Conservation (phyloP, 2,113 vertebrate genomes). For the Tauraco erythrolophus region DNA sequence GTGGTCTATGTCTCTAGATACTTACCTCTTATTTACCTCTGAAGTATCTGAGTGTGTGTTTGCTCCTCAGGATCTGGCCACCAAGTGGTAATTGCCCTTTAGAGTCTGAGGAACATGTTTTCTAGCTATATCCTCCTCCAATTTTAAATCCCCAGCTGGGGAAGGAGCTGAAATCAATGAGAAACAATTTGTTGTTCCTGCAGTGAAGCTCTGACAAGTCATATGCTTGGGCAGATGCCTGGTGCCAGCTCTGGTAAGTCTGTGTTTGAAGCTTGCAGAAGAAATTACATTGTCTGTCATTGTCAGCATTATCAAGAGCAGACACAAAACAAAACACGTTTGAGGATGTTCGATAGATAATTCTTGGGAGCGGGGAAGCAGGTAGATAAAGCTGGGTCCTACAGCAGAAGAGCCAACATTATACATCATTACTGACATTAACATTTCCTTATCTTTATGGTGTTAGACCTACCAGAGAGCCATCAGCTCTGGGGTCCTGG, state of each 20-base stretch:
- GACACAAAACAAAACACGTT: not conserved
- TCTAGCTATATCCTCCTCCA: not conserved
- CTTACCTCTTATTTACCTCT: not conserved
- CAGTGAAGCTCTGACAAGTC: not conserved
- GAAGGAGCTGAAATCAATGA: not conserved
- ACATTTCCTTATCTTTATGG: not conserved
- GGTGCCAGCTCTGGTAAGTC: not conserved
- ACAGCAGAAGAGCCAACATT: not conserved
- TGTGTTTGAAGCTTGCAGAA: not conserved
- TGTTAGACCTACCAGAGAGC: not conserved
- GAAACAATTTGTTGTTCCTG: not conserved
- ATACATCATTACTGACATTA: not conserved
- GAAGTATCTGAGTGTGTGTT: not conserved
- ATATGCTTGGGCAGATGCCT: not conserved
- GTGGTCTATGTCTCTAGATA: not conserved
- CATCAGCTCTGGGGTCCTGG: not conserved
- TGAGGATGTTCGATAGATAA: not conserved
- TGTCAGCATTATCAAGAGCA: not conserved
- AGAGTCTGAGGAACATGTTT: not conserved
- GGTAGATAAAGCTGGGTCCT: not conserved
- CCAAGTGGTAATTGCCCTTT: not conserved
- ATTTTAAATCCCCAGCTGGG: not conserved
- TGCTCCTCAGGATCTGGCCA: not conserved
- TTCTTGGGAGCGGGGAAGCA: not conserved
- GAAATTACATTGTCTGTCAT: conserved; percentile 17